Conservation (phyloP, 2,113 vertebrate species). For the Kryptolebias marmoratus region DNA sequence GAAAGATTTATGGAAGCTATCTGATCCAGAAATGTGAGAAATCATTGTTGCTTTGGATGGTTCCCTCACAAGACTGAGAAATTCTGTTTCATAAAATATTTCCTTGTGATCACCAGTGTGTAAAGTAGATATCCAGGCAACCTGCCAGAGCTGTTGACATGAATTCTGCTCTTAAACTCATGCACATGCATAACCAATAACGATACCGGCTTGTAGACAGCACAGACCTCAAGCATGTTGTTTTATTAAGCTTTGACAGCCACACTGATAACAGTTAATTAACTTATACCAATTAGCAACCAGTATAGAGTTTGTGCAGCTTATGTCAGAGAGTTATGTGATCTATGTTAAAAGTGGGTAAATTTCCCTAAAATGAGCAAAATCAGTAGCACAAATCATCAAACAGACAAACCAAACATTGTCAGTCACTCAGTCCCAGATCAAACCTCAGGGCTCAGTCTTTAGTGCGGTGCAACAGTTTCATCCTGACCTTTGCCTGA, state of each 20-base stretch:
- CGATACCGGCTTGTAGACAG: constrained; percentile 3
- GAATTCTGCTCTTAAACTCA: constrained; percentile 36
- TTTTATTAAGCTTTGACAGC: background rate
- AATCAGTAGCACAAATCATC: too few species aligned
- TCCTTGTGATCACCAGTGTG: constrained; percentile 31
- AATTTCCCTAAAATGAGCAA: too few species aligned
- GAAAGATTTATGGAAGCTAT: constrained; percentile 63
- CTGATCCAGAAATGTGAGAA: constrained; percentile 55
- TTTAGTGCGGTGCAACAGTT: too few species aligned
- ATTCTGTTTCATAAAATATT: constrained; percentile 36
- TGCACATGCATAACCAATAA: constrained; percentile 1
- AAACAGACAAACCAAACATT: too few species aligned
- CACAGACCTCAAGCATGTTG: background rate
- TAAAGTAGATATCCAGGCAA: constrained; percentile 28
- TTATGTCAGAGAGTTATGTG: too few species aligned
- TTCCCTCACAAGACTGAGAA: constrained; percentile 10
- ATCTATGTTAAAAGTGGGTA: too few species aligned
- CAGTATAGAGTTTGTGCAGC: too few species aligned
- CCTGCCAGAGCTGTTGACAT: constrained; percentile 13
- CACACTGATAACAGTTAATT: too few species aligned
- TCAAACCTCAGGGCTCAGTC: too few species aligned
- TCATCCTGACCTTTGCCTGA: too few species aligned
- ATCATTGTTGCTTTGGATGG: constrained; percentile 30
- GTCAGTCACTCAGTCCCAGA: too few species aligned
- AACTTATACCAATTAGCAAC: too few species aligned